These are phyloP conservation scores for Allophyes oxyacanthae DNA, from an alignment of 2,888 invertebrate genomes.

Conservation along the genomic window DNA sequence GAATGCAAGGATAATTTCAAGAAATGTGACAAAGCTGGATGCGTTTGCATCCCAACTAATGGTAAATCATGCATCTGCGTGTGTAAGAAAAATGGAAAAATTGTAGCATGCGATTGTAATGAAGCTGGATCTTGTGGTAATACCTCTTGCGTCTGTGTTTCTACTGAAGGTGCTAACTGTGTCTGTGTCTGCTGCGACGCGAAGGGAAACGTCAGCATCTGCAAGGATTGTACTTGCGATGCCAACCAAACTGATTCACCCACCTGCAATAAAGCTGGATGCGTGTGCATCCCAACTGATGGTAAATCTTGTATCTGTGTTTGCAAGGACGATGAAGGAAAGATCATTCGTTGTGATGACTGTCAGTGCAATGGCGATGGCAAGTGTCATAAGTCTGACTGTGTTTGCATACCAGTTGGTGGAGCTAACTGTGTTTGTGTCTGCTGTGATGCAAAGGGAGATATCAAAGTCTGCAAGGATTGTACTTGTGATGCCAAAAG, in stretches of 20 bases:
- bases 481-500: conserved; percentile 40
- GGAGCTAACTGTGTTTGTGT: conserved; percentile 14
- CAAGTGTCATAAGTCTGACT: conserved; percentile 45
- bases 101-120: conserved; percentile 46
- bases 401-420: background rate
- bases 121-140: conserved; percentile 21
- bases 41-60: conserved; percentile 56
- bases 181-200: conserved; percentile 56
- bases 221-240: conserved; percentile 51
- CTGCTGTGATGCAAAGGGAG: background rate
- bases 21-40: conserved; percentile 53
- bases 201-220: conserved; percentile 10
- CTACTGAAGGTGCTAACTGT: conserved; percentile 47
- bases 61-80: conserved; percentile 61
- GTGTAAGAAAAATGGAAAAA: conserved; percentile 53
- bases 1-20: conserved; percentile 41
- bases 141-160: conserved; percentile 43
- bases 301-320: conserved; percentile 52
- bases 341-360: conserved; percentile 51
- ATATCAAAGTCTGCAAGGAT: conserved; percentile 17
- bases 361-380: conserved; percentile 46
- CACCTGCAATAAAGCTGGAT: conserved; percentile 34
- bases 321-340: conserved; percentile 41
- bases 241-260: background rate
- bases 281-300: conserved; percentile 49